Percentiles rank a stretch among this genome's conserved stretches.
These are phyloP conservation scores for Heliothis peltigera DNA, from an alignment of 2,888 invertebrate species.

Conservation along the genomic window DNA sequence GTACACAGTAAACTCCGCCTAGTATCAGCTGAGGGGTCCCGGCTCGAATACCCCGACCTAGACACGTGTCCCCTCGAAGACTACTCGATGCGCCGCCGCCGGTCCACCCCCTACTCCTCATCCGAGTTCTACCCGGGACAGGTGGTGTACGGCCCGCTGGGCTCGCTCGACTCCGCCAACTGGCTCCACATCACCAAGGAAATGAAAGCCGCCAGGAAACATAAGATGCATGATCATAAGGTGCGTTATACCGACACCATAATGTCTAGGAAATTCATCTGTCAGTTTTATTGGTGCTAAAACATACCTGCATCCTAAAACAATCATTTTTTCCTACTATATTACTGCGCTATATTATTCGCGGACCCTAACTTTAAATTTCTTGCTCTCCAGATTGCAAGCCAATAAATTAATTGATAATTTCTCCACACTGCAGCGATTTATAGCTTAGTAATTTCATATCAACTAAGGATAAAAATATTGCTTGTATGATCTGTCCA, in stretches of 20 bases:
- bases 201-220: slow-evolving; percentile 91
- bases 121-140: slow-evolving; percentile 87
- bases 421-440: no score
- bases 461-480: no score
- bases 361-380: no score
- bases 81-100: slow-evolving; percentile 92
- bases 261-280: no score
- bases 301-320: no score
- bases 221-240: slow-evolving; percentile 90
- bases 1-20: slow-evolving; percentile 92
- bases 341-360: no score
- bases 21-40: slow-evolving; percentile 91
- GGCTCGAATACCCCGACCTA: slow-evolving; percentile 91
- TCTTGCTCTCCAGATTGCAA: no score
- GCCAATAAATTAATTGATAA: no score
- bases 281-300: no score
- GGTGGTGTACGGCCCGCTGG: slow-evolving; percentile 93
- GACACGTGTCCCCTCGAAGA: slow-evolving; percentile 93
- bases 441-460: no score
- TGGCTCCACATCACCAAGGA: slow-evolving; percentile 95
- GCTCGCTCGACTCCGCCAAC: slow-evolving; percentile 93
- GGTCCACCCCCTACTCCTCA: slow-evolving; percentile 84
- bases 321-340: no score
- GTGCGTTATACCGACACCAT: slow-evolving; percentile 63
- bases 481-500: no score